A percentile compares a stretch with the other conserved stretches of the same genome.
phyloP scores from a whole-genome alignment of 2,113 vertebrate species.

The Podarcis raffonei region DNA sequence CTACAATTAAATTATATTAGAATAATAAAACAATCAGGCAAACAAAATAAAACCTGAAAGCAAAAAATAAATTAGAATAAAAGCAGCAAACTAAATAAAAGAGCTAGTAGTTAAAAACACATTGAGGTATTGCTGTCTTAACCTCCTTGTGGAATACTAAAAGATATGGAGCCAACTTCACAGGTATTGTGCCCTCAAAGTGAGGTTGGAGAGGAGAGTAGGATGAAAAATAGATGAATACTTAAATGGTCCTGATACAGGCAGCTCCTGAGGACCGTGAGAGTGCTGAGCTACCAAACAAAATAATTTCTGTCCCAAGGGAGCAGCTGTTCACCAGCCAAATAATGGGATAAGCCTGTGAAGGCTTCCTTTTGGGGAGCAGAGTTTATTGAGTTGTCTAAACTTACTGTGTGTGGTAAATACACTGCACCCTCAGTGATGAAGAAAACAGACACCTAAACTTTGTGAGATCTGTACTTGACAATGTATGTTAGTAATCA shows the following conservation, averaged over 20 bases:
- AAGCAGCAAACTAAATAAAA: background rate
- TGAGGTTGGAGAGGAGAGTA: background rate
- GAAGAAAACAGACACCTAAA: background rate
- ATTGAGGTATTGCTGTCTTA: background rate
- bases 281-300: background rate
- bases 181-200: background rate
- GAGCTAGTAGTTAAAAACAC: background rate
- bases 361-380: constrained; percentile 1
- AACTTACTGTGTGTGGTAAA: background rate
- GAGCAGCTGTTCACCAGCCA: background rate
- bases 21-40: background rate
- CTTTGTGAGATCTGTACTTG: background rate
- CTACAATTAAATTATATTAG: background rate
- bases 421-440: accelerated
- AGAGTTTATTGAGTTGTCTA: background rate
- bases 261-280: background rate
- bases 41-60: background rate
- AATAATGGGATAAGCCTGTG: accelerated
- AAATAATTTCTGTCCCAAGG: constrained; percentile 1
- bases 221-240: background rate
- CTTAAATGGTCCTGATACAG: background rate
- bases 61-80: too few species aligned
- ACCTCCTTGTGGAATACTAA: background rate
- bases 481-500: background rate
- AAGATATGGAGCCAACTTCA: background rate